phyloP scores from a whole-genome alignment of 2,113 vertebrate species.

The Lates calcarifer region DNA sequence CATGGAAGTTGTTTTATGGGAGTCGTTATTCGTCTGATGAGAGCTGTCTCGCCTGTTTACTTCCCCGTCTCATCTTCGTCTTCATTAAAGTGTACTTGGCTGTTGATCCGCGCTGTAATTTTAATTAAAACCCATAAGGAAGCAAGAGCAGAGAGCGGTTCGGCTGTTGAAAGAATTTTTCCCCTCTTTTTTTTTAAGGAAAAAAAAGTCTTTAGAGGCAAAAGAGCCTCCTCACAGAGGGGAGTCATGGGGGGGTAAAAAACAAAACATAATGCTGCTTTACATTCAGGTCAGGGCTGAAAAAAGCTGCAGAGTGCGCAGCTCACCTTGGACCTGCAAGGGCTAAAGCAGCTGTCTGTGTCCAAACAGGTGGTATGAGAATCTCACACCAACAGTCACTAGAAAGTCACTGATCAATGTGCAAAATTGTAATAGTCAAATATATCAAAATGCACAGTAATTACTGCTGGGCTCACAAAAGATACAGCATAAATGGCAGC shows the following conservation, averaged over 20 bases:
- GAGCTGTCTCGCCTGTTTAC: slow-evolving; percentile 61
- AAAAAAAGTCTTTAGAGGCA: slow-evolving; percentile 4
- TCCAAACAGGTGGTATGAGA: background rate
- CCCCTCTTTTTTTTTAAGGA: background rate
- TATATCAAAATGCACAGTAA: background rate
- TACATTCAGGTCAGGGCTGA: slow-evolving; percentile 52
- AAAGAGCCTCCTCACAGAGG: slow-evolving; percentile 41
- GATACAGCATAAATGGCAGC: background rate
- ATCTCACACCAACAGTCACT: background rate
- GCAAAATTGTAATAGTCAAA: background rate
- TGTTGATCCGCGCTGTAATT: slow-evolving; percentile 76
- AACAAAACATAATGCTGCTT: slow-evolving; percentile 20
- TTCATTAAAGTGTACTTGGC: slow-evolving; percentile 72
- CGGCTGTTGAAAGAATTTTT: slow-evolving; percentile 32
- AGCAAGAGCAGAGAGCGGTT: slow-evolving; percentile 46
- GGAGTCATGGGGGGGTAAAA: slow-evolving; percentile 20
- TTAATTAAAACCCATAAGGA: slow-evolving; percentile 81
- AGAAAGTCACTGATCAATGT: background rate
- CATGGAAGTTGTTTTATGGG: slow-evolving; percentile 50
- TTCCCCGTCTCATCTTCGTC: slow-evolving; percentile 47
- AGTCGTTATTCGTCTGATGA: slow-evolving; percentile 53
- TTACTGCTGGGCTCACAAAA: background rate
- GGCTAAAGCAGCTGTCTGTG: background rate
- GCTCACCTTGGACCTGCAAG: slow-evolving; percentile 53
- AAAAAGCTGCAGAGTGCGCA: slow-evolving; percentile 4